Base-by-base conservation (phyloP, 2,113 vertebrate species). In the Oxyruncus cristatus region DNA sequence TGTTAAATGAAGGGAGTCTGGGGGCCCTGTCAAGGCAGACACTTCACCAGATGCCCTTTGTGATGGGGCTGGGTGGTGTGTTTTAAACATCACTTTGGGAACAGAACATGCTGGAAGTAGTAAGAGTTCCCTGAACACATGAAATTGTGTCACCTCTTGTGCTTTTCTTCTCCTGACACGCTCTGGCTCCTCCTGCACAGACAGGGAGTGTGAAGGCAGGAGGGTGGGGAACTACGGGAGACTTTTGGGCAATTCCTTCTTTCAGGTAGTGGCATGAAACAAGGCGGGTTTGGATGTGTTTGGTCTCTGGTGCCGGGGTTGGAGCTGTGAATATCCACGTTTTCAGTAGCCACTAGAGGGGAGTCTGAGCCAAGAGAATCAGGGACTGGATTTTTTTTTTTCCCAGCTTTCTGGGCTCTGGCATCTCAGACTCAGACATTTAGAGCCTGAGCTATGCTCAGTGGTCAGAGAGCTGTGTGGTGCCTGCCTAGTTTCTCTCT, bases 341-440 rank as follows among this genome's bases (percentile, higher is more conserved):
- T 44, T 55, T 35, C 56, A 33, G 78, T 53, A 73, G 76, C 96
- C 96, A 89, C 96, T 94, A 96, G 95, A 96, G 94, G 95, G 97
- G 70, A 71, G 92, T 79, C 71, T 82, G 63, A 88, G 70, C 67
- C 89, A 85, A 74, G 84, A 35, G 75, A 93, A 95, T 74, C 44
- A 8, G 28, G 9, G 10, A 3, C 11, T 63, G 33, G 44, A 6
- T 5, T 24, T 30, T 15, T 37, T n/a, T 46, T 49, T 32, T 42
- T 14, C 10, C 20, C 46, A 11, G 10, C 14, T 74, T 86, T 89
- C 32, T 46, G 53, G 17, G 32, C 55, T 83, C 27, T 11, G 3
- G 35, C 30, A 6, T 65, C 63, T 55, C 22, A 66, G 28, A 33
- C 10, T 63, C 19, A 2, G 50, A 27, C 30, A 56, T 12, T 27